Percentiles rank a stretch among this genome's conserved stretches.
Conservation (phyloP, 2,888 invertebrate species). For the Cataglyphis altisquamis region DNA sequence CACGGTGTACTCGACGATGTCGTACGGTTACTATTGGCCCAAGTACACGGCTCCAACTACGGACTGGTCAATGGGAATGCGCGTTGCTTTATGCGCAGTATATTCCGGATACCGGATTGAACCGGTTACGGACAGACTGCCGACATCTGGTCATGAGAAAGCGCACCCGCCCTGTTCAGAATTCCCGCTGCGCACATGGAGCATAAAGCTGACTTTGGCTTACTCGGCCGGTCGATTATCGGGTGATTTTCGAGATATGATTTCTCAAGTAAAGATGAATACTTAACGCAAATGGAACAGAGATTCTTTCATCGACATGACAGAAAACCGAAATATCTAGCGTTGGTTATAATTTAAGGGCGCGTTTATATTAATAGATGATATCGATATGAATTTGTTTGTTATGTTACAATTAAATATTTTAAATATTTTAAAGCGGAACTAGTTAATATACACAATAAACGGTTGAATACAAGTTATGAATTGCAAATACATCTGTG, state of each 20-base stretch:
- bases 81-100: slow-evolving; percentile 82
- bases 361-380: not conserved
- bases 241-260: not conserved
- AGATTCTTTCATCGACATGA: slow-evolving; percentile 11
- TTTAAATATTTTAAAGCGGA: not conserved
- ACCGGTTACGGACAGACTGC: slow-evolving; percentile 76
- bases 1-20: slow-evolving; percentile 78
- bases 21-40: slow-evolving; percentile 82
- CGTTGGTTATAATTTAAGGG: not conserved
- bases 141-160: slow-evolving; percentile 79
- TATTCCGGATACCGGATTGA: slow-evolving; percentile 74
- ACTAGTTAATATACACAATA: not conserved
- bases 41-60: slow-evolving; percentile 68
- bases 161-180: not conserved
- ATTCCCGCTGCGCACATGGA: slow-evolving; percentile 5
- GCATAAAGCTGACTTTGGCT: not conserved
- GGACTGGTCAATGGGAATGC: slow-evolving; percentile 84
- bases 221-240: slow-evolving; percentile 30
- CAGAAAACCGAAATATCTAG: slow-evolving; percentile 45
- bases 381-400: not conserved
- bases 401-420: not conserved
- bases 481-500: not conserved
- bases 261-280: not conserved
- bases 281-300: not conserved
- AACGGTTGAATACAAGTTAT: not conserved